phyloP scores from a whole-genome alignment of 2,797 vertebrate genomes.

The Danio albolineatus region DNA sequence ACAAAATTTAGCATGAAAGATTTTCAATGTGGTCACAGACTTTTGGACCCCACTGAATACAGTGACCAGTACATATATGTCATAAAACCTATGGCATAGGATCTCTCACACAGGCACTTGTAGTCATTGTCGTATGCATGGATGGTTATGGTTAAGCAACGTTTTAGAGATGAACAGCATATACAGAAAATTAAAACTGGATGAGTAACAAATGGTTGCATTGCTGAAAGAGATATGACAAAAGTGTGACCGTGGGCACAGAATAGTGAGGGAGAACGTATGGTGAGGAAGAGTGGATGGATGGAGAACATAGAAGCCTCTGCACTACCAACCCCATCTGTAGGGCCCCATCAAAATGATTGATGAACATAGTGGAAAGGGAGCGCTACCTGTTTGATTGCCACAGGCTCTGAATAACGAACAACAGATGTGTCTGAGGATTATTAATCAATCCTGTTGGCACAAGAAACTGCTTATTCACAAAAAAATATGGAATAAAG shows the following conservation, averaged over 20 bases:
- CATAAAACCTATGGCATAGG: neutral
- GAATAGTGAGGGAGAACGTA: slow-evolving; percentile 11
- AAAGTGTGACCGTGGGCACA: slow-evolving; percentile 37
- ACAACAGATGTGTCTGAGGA: slow-evolving; percentile 15
- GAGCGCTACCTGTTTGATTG: slow-evolving; percentile 14
- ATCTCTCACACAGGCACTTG: no score
- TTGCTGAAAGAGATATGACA: slow-evolving; percentile 53
- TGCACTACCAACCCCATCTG: slow-evolving; percentile 6
- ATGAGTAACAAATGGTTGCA: slow-evolving; percentile 38
- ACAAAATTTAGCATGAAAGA: neutral
- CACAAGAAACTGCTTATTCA: neutral
- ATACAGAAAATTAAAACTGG: slow-evolving; percentile 53
- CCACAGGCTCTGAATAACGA: slow-evolving; percentile 12
- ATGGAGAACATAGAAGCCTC: slow-evolving; percentile 24
- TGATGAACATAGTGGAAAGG: slow-evolving; percentile 29
- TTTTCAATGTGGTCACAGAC: neutral
- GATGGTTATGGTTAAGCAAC: slow-evolving; percentile 3
- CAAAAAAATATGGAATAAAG: neutral
- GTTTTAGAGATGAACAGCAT: slow-evolving; percentile 52
- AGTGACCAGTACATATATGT: neutral
- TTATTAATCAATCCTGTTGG: slow-evolving; percentile 24
- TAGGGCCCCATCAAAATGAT: slow-evolving; percentile 23
- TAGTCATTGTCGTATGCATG: slow-evolving; percentile 8
- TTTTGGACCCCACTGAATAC: neutral
- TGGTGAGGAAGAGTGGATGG: neutral